Conservation (phyloP, 2,797 vertebrate species). For the Tiaroga cobitis region DNA sequence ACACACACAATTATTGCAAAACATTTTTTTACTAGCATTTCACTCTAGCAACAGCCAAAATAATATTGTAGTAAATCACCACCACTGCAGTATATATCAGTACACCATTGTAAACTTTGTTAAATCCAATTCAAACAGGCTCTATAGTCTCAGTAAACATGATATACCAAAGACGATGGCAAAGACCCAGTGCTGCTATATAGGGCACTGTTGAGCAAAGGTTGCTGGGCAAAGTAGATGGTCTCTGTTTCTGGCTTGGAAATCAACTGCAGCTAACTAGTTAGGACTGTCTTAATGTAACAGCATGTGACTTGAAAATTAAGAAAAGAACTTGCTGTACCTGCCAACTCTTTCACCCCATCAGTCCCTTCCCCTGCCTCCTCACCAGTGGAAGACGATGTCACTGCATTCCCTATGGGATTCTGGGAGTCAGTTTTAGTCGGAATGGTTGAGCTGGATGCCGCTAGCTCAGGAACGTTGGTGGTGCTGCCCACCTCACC, state of each 20-base stretch:
- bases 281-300: background rate
- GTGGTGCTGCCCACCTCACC: slow-evolving; percentile 62
- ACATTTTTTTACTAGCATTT: background rate
- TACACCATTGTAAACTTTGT: background rate
- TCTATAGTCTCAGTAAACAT: background rate
- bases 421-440: slow-evolving; percentile 57
- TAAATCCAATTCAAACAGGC: background rate
- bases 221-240: slow-evolving; percentile 16
- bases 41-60: background rate
- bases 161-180: slow-evolving; percentile 27
- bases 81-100: background rate
- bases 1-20: background rate
- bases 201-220: slow-evolving; percentile 34
- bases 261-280: background rate
- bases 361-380: slow-evolving; percentile 53
- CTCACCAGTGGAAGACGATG: slow-evolving; percentile 41
- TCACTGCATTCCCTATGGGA: slow-evolving; percentile 52
- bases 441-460: slow-evolving; percentile 28
- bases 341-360: slow-evolving; percentile 68
- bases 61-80: background rate
- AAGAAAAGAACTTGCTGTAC: slow-evolving; percentile 61
- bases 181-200: slow-evolving; percentile 34
- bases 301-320: slow-evolving; percentile 1
- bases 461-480: slow-evolving; percentile 44
- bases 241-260: slow-evolving; percentile 18